Evolutionary conservation across 2,888 invertebrate species (phyloP), one percentile per base, ranked within the genome.

Genomic region (Chydorus sphaericus): DNA sequence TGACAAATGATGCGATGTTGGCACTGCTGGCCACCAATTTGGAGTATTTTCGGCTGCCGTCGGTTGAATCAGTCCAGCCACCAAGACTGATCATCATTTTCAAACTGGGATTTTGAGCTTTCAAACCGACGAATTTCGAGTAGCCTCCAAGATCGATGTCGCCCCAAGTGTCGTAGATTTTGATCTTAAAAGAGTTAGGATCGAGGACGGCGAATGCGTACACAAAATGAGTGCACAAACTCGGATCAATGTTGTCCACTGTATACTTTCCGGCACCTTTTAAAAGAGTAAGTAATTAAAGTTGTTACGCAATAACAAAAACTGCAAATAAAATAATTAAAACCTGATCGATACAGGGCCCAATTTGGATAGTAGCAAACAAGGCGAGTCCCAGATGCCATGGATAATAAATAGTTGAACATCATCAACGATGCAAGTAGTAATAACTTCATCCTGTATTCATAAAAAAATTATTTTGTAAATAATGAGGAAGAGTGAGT

Each of bases 61-160:
- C 38, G 38, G 7, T 38, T 11, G 56, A 56, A 51, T 56, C 67
- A 54, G 64, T 69, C 70, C 71, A 71, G 6, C 72, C 73, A 8
- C 73, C 73, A 3, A 72, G 63, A 8, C 70, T 70, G n/a, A 72
- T 60, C 49, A 71, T 61, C 1, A 66, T 63, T 60, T 71, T 72
- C 31, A 71, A 60, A 3, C 60, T 55, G 3, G 64, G 63, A 56
- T 64, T 63, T 10, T 58, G 56, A 37, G 64, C 54, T 58, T 69
- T 72, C 26, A 71, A 61, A 10, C 60, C 64, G 8, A 64, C 62
- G n/a, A 67, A 65, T 16, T 52, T 52, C 8, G 53, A 26, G 7
- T 52, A 52, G 1, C 37, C 31, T 5, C 29, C 3, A 18, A 16
- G 7, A 28, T 63, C 61, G 8, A 62, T 59, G 39, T 63, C 63